These are phyloP conservation scores for Rhodophaea formosa DNA, from an alignment of 2,888 invertebrate species.

Conservation along the genomic window DNA sequence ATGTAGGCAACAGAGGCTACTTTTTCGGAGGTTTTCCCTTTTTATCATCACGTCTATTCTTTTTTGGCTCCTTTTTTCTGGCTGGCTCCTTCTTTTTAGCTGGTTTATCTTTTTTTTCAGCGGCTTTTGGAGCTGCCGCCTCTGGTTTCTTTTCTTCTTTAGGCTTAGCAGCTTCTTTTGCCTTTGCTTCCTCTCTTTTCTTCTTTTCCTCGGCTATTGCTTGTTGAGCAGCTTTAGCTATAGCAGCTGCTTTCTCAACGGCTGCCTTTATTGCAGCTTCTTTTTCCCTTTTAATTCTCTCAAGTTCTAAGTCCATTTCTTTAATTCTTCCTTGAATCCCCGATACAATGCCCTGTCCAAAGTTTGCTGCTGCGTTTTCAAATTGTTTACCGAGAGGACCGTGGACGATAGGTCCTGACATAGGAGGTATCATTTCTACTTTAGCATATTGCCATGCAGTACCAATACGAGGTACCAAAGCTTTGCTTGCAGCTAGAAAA, in stretches of 20 bases:
- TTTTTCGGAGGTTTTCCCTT: constrained; percentile 20
- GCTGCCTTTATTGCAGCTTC: constrained; percentile 46
- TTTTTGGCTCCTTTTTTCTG: constrained; percentile 24
- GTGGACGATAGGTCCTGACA: constrained; percentile 45
- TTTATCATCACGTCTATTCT: constrained; percentile 19
- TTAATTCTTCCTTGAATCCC: constrained; percentile 39
- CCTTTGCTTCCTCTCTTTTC: constrained; percentile 36
- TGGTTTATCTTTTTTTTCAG: constrained; percentile 14
- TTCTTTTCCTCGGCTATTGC: constrained; percentile 34
- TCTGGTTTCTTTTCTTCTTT: constrained; percentile 24
- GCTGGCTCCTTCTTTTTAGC: constrained; percentile 28
- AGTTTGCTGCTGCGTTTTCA: constrained; percentile 40
- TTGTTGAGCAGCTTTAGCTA: constrained; percentile 39
- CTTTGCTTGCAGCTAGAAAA: constrained; percentile 51
- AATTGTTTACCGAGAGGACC: constrained; percentile 49
- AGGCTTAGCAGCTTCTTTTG: constrained; percentile 29
- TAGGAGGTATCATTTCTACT: constrained; percentile 65
- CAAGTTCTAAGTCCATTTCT: constrained; percentile 47
- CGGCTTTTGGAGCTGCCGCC: constrained; percentile 2
- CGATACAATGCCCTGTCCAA: constrained; percentile 39
- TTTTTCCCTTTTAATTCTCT: constrained; percentile 36
- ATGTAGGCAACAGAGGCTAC: background rate
- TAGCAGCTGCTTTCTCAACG: constrained; percentile 44
- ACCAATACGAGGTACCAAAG: constrained; percentile 37
- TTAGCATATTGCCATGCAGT: constrained; percentile 63